These are phyloP conservation scores for Vulpes ferrilata DNA, from an alignment of 2,113 vertebrate genomes.

Conservation along the genomic window DNA sequence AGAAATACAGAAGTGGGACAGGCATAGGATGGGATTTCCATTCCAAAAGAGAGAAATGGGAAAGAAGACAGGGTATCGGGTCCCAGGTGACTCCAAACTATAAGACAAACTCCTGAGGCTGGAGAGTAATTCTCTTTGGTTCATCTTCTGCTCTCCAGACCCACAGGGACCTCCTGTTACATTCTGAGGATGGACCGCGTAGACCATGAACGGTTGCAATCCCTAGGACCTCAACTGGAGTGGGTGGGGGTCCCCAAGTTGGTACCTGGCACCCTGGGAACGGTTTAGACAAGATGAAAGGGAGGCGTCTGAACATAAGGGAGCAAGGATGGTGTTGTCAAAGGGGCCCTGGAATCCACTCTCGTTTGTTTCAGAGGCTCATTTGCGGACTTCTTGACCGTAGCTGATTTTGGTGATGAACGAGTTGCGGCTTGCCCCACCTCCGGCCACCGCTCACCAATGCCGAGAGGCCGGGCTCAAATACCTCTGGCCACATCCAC, in stretches of 20 bases:
- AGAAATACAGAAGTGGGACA: too few relatives aligned
- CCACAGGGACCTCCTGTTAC: not conserved
- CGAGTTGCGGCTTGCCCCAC: not conserved
- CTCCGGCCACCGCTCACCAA: accelerated
- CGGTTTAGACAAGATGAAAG: not conserved
- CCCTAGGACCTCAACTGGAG: too few relatives aligned
- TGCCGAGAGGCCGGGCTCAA: not conserved
- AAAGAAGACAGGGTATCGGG: not conserved
- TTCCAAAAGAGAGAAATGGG: not conserved
- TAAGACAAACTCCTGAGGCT: too few relatives aligned
- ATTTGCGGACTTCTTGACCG: not conserved
- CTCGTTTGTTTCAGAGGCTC: not conserved
- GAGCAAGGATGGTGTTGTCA: not conserved
- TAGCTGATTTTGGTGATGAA: not conserved
- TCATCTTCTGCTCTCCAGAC: not conserved
- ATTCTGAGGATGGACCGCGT: not conserved
- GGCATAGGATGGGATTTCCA: too few relatives aligned
- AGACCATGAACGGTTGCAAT: accelerated
- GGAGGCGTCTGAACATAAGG: not conserved
- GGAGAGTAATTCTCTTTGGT: not conserved
- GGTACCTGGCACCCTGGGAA: accelerated
- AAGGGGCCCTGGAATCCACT: not conserved
- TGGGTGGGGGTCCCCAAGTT: too few relatives aligned
- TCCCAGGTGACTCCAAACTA: not conserved
- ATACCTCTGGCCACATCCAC: not conserved